Percentiles rank a stretch among this genome's conserved stretches.
Conservation (phyloP, 2,888 invertebrate genomes). For the Rhagonycha fulva region DNA sequence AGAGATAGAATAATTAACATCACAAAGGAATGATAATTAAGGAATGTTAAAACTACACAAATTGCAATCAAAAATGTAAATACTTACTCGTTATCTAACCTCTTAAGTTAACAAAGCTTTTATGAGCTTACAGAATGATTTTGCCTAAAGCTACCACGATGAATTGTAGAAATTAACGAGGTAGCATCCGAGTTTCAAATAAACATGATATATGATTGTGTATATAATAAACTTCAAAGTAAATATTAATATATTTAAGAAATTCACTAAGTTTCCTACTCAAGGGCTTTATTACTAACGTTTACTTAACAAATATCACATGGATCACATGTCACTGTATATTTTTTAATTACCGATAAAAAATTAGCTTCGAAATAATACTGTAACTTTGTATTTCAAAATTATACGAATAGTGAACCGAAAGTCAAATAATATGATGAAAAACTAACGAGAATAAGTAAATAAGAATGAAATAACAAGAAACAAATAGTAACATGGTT, state of each 20-base stretch:
- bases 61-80: constrained; percentile 32
- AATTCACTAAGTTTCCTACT: neutral
- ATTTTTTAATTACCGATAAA: neutral
- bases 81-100: constrained; percentile 23
- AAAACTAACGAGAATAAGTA: too few relatives aligned
- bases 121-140: constrained; percentile 19
- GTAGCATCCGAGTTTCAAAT: neutral
- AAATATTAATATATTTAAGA: neutral
- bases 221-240: neutral
- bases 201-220: neutral
- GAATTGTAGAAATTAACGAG: constrained; percentile 4
- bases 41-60: constrained; percentile 26
- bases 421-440: too few relatives aligned
- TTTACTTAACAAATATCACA: neutral
- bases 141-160: constrained; percentile 7
- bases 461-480: too few relatives aligned
- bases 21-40: constrained; percentile 26
- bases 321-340: neutral
- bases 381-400: too few relatives aligned
- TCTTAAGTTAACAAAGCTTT: constrained; percentile 26
- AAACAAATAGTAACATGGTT: too few relatives aligned
- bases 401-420: too few relatives aligned
- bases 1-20: constrained; percentile 24
- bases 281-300: neutral
- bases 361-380: neutral